Conservation (phyloP, 2,113 vertebrate species). For the Aphyosemion australe region DNA sequence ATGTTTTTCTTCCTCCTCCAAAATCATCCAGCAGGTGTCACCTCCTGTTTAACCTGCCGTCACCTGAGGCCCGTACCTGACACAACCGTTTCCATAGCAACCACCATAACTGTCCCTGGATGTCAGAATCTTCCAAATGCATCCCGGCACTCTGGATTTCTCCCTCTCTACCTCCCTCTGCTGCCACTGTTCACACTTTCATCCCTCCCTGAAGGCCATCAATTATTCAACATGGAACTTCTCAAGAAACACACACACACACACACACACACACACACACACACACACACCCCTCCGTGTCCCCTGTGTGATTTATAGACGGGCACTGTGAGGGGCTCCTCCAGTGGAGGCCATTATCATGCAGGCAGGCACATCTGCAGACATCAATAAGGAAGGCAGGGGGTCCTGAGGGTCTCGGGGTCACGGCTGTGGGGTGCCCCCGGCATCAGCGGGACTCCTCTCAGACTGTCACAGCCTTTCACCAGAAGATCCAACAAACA, state of each 20-base stretch:
- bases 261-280: conserved; percentile 36
- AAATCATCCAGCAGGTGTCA: conserved; percentile 34
- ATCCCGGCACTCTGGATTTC: conserved; percentile 11
- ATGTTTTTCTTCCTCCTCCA: conserved; percentile 16
- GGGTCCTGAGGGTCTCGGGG: conserved; percentile 52
- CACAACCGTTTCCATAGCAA: conserved; percentile 42
- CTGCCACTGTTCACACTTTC: conserved; percentile 63
- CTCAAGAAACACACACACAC: conserved; percentile 10
- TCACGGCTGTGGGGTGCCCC: conserved; percentile 48
- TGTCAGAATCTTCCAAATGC: conserved; percentile 30
- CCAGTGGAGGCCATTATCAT: conserved; percentile 69
- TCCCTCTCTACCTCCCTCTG: conserved; percentile 23
- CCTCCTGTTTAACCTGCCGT: conserved; percentile 27
- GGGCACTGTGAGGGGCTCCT: conserved; percentile 42
- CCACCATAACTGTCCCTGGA: conserved; percentile 25
- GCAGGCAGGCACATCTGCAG: conserved; percentile 72
- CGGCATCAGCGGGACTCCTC: conserved; percentile 54
- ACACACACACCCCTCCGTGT: conserved; percentile 27
- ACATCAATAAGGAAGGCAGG: conserved; percentile 69
- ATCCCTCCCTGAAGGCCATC: conserved; percentile 70
- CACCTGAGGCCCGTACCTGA: conserved; percentile 57
- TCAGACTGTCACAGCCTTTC: conserved; percentile 51
- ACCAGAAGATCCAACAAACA: conserved; percentile 50
- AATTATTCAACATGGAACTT: conserved; percentile 73
- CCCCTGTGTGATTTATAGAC: conserved; percentile 68